Evolutionary conservation across 1,140 invertebrate genomes (phyloP), one percentile per base, ranked within the genome.

Genomic region (Lasioglossum baleicum): DNA sequence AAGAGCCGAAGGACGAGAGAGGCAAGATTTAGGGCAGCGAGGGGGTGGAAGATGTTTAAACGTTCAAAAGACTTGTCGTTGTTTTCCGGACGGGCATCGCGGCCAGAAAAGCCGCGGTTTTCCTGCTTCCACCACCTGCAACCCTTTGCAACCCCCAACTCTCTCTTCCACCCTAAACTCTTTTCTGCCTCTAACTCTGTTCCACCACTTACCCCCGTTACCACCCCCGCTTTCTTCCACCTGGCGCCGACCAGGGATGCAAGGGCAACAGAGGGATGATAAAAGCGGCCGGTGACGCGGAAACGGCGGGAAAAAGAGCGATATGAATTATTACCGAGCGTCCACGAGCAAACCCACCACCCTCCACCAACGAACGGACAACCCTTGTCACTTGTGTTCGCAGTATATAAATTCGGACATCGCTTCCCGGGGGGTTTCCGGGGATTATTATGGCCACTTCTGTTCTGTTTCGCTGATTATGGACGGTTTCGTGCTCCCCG

Each of bases 271-370:
- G 2, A 20, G 2, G 51, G 26, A 60, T n/a, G 78, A 75, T 68
- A 68, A 75, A 75, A 80, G 77, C 71, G 71, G 6, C 3, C 63
- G 69, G 65, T 60, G 68, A 63, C 48, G 48, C 11, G 40, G 44
- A 73, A 69, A 73, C 71, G 60, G 15, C 17, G 61, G 44, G 61
- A 35, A 48, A 13, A 61, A 78, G 31, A 58, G 67, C 53, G 67
- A 78, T 78, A 78, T 58, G 71, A 80, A 80, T 80, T 80, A 80
- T 80, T 80, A 80, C 74, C 77, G 26, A 26, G 15, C 51, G n/a
- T 26, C 35, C 56, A n/a, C 56, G n/a, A 20, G 7, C 20, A n/a
- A 58, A n/a, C 51, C 7, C 51, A 15, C 44, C 10, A 10, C 44
- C 10, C 10, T 13, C 2, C 17, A 13, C 51, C 15, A 13, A 5